These are phyloP conservation scores for Psix sp. DNA, from an alignment of 1,140 invertebrate genomes.

Conservation along the genomic window DNA sequence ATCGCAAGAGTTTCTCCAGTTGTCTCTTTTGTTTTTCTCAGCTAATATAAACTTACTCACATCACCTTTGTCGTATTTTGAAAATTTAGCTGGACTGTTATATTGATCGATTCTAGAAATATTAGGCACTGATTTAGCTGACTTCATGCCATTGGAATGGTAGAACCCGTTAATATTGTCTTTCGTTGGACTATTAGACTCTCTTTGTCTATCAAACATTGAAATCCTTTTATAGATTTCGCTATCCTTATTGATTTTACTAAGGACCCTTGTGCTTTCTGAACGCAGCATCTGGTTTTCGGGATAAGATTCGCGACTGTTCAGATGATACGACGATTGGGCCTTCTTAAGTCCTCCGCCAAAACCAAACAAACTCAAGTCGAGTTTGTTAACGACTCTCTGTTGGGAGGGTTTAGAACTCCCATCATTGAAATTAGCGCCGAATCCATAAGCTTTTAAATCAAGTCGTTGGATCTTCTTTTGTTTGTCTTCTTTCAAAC, in stretches of 20 bases:
- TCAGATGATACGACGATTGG: slow-evolving; percentile 66
- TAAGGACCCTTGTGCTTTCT: slow-evolving; percentile 45
- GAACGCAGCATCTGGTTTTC: slow-evolving; percentile 38
- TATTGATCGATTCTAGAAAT: slow-evolving; percentile 61
- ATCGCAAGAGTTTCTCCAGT: slow-evolving; percentile 37
- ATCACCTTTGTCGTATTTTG: slow-evolving; percentile 42
- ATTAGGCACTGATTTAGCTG: slow-evolving; percentile 71
- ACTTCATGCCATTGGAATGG: slow-evolving; percentile 45
- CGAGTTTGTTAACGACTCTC: slow-evolving; percentile 67
- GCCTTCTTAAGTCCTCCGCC: slow-evolving; percentile 65
- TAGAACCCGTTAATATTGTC: slow-evolving; percentile 43
- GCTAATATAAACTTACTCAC: slow-evolving; percentile 48
- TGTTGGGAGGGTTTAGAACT: slow-evolving; percentile 31
- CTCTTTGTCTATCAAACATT: slow-evolving; percentile 14
- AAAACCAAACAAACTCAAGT: slow-evolving; percentile 68
- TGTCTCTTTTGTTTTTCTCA: slow-evolving; percentile 13
- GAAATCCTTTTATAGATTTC: slow-evolving; percentile 41
- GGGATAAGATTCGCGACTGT: slow-evolving; percentile 37
- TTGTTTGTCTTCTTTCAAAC: slow-evolving; percentile 46
- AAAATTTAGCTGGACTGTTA: slow-evolving; percentile 12
- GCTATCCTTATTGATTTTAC: slow-evolving; percentile 62
- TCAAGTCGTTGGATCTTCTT: slow-evolving; percentile 66
- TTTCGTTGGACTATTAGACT: slow-evolving; percentile 17
- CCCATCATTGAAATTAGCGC: slow-evolving; percentile 60
- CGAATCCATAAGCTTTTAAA: slow-evolving; percentile 69